These are phyloP conservation scores for Bolinopsis microptera DNA, from an alignment of 37 sponge, comb jelly and placozoan species.

Conservation along the genomic window DNA sequence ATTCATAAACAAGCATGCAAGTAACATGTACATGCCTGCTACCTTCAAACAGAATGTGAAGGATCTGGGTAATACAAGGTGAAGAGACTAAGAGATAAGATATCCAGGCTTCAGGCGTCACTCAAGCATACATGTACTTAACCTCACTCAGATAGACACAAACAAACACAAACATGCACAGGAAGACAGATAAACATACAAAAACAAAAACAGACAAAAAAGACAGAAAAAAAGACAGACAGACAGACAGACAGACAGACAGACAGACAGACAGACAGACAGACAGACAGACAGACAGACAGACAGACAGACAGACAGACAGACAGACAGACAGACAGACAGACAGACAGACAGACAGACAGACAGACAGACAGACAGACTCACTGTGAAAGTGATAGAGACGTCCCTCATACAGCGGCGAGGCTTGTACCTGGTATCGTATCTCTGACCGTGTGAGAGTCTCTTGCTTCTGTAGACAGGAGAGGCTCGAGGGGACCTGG, in stretches of 20 bases:
- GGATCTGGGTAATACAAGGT: no score
- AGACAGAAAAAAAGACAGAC: neutral
- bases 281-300: neutral
- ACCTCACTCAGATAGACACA: no score
- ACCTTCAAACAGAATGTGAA: no score
- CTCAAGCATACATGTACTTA: no score
- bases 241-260: constrained; percentile 44
- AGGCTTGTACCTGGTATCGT: constrained; percentile 41
- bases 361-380: neutral
- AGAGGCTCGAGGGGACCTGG: neutral
- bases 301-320: constrained; percentile 5
- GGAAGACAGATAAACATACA: neutral
- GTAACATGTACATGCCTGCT: no score
- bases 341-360: neutral
- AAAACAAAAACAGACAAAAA: neutral
- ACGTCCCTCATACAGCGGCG: constrained; percentile 31
- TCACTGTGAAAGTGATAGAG: constrained; percentile 38
- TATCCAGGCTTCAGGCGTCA: no score
- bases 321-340: constrained; percentile 18
- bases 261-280: neutral
- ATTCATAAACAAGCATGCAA: no score
- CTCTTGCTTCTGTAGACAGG: neutral
- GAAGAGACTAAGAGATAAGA: no score
- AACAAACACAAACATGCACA: neutral
- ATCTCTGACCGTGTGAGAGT: neutral